Evolutionary conservation across 2,888 invertebrate species (phyloP), one percentile per base, ranked within the genome.

Genomic region (Strigamia maritima): DNA sequence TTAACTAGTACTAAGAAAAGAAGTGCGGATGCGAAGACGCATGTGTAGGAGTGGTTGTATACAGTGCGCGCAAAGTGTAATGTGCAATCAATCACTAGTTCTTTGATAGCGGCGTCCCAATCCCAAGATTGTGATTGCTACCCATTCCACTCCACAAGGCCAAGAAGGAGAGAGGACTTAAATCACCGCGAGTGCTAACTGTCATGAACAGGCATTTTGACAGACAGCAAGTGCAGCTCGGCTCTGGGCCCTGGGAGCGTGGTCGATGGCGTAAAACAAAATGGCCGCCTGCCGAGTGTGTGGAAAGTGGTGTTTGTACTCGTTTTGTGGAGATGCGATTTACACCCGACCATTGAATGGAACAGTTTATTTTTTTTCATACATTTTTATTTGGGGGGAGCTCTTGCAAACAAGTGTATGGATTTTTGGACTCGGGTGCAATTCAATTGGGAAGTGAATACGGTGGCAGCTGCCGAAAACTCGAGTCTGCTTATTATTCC

Each of bases 41-140:
- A 54, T 19, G 44, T 14, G 44, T n/a, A 44, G 44, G 54, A 19
- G 54, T 54, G 54, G 54, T 16, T 19, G 54, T 44, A 19, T 54
- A 54, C 19, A 54, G 54, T 54, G 54, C n/a, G 3, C 19, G 54
- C 74, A 74, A 28, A 74, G 35, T 35, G 35, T 74, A 74, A 74
- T 74, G 74, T 74, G 74, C 74, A 74, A 74, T 74, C 74, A 74
- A 74, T 74, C 74, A 74, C 74, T 74, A 35, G 74, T 74, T 35
- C 74, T 74, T 74, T 28, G 35, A 31, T 31, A 28, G 31, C 74
- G 35, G 74, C 74, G 74, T 35, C 74, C 28, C 31, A 74, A 74
- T 74, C 74, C 74, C 74, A 19, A 74, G 31, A 28, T 35, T 31
- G 74, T 35, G 74, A 28, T 74, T 74, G 28, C 74, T 74, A 35